A percentile compares a stretch with the other conserved stretches of the same genome.
Evolutionary conservation across 2,797 vertebrate species (phyloP).

Genomic region (Hylomyscus alleni): DNA sequence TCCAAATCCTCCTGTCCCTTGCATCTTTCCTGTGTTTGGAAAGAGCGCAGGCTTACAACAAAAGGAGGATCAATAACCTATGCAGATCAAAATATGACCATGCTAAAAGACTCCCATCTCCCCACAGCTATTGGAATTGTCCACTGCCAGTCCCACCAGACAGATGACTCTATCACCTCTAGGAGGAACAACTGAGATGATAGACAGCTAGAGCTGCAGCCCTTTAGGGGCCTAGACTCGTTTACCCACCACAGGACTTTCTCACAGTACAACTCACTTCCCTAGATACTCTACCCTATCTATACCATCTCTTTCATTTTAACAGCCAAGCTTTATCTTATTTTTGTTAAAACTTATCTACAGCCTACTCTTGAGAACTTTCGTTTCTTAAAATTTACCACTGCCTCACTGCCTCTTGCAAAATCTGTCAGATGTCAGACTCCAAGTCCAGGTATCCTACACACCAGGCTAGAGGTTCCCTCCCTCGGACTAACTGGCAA

Average conservation of each 20-base stretch:
- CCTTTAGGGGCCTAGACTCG: no score
- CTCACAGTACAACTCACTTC: neutral
- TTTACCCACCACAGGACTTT: neutral
- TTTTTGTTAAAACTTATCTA: neutral
- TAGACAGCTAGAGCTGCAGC: neutral
- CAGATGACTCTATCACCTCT: neutral
- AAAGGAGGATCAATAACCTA: no score
- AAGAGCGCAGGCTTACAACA: neutral
- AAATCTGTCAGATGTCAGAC: neutral
- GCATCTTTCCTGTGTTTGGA: neutral
- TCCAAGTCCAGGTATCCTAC: neutral
- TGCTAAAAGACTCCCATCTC: no score
- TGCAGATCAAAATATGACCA: no score
- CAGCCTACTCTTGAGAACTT: neutral
- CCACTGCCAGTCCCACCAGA: neutral
- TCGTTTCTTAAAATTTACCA: neutral
- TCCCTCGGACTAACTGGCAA: no score
- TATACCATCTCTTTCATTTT: neutral
- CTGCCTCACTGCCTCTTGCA: neutral
- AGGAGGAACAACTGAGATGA: neutral
- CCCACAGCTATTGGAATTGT: neutral
- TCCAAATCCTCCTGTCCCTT: neutral
- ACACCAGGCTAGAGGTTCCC: neutral
- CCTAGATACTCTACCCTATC: neutral
- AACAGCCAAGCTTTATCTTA: neutral